Conservation (phyloP, 2,888 invertebrate species). For the Aleiodes leptofemur region DNA sequence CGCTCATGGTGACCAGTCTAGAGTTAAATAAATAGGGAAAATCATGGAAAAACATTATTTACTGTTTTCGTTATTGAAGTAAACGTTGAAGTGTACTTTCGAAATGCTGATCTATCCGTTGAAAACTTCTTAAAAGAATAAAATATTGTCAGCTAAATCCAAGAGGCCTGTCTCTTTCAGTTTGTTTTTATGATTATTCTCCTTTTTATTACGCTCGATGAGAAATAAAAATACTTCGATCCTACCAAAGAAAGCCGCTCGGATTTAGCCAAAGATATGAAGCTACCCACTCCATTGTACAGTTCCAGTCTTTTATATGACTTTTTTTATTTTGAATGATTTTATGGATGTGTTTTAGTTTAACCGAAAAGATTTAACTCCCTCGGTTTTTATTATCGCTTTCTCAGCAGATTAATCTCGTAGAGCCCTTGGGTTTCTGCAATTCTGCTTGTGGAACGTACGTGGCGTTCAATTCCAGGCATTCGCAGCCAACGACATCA, state of each 20-base stretch:
- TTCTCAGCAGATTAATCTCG: conserved; percentile 10
- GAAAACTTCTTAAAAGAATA: no score
- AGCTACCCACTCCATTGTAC: background rate
- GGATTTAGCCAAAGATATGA: conserved; percentile 4
- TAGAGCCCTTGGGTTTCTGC: background rate
- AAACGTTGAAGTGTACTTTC: no score
- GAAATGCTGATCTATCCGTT: no score
- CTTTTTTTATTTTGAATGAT: background rate
- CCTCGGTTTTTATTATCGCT: conserved; percentile 8
- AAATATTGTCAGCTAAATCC: no score
- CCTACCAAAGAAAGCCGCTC: background rate
- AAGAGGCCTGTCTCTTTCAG: no score
- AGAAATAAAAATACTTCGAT: background rate
- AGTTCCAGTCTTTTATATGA: conserved; percentile 2
- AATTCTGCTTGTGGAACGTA: background rate
- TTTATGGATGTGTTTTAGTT: background rate
- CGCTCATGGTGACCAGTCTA: no score
- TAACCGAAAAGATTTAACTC: background rate
- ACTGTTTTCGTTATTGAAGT: no score
- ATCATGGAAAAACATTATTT: no score
- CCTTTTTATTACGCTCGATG: conserved; percentile 3
- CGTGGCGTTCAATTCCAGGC: conserved; percentile 1
- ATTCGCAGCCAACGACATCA: background rate
- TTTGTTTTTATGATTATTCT: no score
- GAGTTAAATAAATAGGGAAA: no score